Base-by-base conservation (phyloP, 2,113 vertebrate species). In the Tragelaphus strepsiceros region DNA sequence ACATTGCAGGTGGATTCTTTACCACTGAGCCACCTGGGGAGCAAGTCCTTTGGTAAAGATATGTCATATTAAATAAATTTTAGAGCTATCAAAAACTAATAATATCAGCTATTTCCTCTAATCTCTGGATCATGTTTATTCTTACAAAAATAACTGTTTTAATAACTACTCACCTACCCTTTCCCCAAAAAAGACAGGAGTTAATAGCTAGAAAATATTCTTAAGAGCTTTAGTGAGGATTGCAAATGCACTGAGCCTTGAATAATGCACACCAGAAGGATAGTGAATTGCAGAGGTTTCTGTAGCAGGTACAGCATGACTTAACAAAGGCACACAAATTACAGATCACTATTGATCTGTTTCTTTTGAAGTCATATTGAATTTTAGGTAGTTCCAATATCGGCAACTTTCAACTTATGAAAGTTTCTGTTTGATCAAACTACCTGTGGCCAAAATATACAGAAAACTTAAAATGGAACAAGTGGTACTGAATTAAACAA, bases 401-500 rank as follows among this genome's bases (percentile, higher is more conserved):
- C 64, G 95, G n/a, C 9, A 71, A 82, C 32, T 74, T 95, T 77
- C 74, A 93, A 54, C 10, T 86, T 89, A 61, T 85, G 7, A 90
- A 96, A 84, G 35, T 85, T 96, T 97, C 85, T 96, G 82, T 94
- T 94, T 91, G 77, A 61, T 96, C 78, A 94, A 64, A 67, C 9
- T 64, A 77, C 6, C 46, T 85, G 6, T 62, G 12, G 0, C 6
- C 17, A 62, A 92, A 94, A 54, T 17, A 87, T 24, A 67, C 16
- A 83, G 5, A 81, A 21, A 97, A 53, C 9, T 58, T 51, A 49
- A 24, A 85, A 77, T 90, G n/a, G 19, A 95, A 77, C 6, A 80
- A 82, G 2, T 77, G 2, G 35, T 53, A 26, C 11, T 39, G 19
- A 88, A 85, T 80, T 74, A 67, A 93, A 62, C 32, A 85, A 53